phyloP scores from a whole-genome alignment of 2,797 vertebrate species.

The Cyprinella venusta region DNA sequence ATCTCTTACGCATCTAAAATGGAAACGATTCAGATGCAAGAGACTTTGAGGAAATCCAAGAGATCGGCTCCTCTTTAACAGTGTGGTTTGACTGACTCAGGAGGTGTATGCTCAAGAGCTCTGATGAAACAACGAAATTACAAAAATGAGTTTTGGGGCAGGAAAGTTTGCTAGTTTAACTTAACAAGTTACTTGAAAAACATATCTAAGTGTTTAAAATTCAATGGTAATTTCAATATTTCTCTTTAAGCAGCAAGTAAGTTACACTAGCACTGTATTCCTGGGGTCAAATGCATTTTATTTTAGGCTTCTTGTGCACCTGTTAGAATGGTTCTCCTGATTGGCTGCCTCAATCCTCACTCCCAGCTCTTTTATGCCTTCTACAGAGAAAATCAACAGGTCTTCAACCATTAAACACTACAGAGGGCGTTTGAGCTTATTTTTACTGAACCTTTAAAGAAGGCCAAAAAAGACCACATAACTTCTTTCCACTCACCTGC shows the following conservation, averaged over 20 bases:
- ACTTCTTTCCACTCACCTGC: slow-evolving; percentile 10
- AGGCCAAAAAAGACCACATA: not conserved
- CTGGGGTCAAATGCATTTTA: not conserved
- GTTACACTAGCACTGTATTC: not conserved
- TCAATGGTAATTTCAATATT: not conserved
- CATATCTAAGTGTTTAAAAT: not conserved
- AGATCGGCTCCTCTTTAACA: not conserved
- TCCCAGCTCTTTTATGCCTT: not conserved
- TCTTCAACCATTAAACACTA: not conserved
- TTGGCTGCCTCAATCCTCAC: slow-evolving; percentile 33
- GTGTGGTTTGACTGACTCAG: slow-evolving; percentile 37
- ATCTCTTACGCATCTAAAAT: not conserved
- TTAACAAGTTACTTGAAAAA: not conserved
- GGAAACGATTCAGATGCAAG: not conserved
- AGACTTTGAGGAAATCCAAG: not conserved
- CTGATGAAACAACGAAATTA: slow-evolving; percentile 27
- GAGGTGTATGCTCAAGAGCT: slow-evolving; percentile 44
- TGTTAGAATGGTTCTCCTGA: slow-evolving; percentile 34
- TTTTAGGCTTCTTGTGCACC: slow-evolving; percentile 33
- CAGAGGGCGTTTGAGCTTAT: not conserved
- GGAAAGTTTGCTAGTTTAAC: not conserved
- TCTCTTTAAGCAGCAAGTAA: not conserved
- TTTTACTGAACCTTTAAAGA: not conserved
- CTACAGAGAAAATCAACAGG: slow-evolving; percentile 29
- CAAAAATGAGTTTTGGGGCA: not conserved